Base-by-base conservation (phyloP, 2,888 invertebrate species). In the Incurvaria masculella region DNA sequence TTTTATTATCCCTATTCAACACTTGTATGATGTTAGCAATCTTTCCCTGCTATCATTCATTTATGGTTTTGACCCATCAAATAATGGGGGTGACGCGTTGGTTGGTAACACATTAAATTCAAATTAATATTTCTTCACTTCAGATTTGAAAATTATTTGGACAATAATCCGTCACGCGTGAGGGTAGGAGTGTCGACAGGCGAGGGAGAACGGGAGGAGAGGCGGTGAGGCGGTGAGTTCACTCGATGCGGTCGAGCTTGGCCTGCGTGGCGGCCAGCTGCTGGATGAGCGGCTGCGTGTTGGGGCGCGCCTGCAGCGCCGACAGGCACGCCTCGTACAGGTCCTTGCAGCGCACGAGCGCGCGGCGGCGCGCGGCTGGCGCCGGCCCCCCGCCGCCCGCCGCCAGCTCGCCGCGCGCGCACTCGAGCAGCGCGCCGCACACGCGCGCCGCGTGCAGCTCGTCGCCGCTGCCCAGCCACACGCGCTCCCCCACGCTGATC, bases 401-500 rank as follows among this genome's bases (percentile, higher is more conserved):
- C 54, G 81, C 75, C 26, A 86, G 81, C 59, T 83, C 81, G 44
- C 83, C 81, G 44, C 87, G 82, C 57, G 92, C 85, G 43, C 82
- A 76, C 53, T 83, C 83, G 52, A 94, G 83, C 57, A 95, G 74
- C 55, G 84, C 80, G 49, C 87, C 86, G 20, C 91, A 85, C 4
- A 87, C 89, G 64, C 86, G 84, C 54, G 93, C 86, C 54, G 94
- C 80, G 78, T 95, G 94, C 64, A 88, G 86, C 68, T 94, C 93
- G 63, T 91, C 87, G 47, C 91, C 89, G 68, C 89, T 86, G 18
- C 86, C 85, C 50, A 89, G 83, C 94, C 95, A 96, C 58, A 88
- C 86, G 47, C 89, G 85, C 67, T 94, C 93, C 72, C 91, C 89
- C 62, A 87, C 85, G 54, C 88, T 87, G 63, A 87, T 87, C 80